phyloP scores from a whole-genome alignment of 2,888 invertebrate species.

The Trachelus troglodyta region DNA sequence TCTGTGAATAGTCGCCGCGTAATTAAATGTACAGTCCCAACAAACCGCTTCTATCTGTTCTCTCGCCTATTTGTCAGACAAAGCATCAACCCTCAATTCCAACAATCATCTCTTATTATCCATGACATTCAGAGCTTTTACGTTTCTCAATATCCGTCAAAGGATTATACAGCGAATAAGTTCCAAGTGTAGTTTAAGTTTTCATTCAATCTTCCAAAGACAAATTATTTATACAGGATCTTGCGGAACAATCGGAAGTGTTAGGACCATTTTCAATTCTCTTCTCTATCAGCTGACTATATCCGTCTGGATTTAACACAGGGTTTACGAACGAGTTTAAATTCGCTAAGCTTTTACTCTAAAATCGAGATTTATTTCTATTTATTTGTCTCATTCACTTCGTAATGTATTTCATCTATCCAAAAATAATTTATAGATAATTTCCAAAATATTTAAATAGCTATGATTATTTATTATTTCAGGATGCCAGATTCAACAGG shows the following conservation, averaged over 20 bases:
- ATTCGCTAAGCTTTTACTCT: not conserved
- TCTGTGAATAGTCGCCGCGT: not conserved
- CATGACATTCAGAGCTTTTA: not conserved
- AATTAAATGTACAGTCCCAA: not conserved
- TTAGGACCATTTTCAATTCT: not conserved
- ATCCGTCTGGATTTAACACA: not conserved
- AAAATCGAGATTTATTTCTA: not conserved
- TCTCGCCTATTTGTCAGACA: not conserved
- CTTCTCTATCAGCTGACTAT: not conserved
- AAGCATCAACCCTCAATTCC: not conserved
- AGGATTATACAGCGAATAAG: not conserved
- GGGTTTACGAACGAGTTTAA: not conserved
- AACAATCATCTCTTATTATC: not conserved
- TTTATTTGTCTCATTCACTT: not conserved
- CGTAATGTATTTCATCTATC: not conserved
- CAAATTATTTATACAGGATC: not conserved
- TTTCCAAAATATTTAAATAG: not conserved
- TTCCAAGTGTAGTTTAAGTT: not conserved
- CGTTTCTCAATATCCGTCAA: not conserved
- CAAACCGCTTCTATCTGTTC: not conserved
- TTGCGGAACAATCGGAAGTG: not conserved
- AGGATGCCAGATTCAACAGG: slow-evolving; percentile 92
- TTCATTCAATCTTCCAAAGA: not conserved
- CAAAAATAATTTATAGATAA: not conserved
- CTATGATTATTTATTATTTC: slow-evolving; percentile 40